These are phyloP conservation scores for Drosophila robusta DNA, from an alignment of 2,888 invertebrate genomes.

Conservation along the genomic window DNA sequence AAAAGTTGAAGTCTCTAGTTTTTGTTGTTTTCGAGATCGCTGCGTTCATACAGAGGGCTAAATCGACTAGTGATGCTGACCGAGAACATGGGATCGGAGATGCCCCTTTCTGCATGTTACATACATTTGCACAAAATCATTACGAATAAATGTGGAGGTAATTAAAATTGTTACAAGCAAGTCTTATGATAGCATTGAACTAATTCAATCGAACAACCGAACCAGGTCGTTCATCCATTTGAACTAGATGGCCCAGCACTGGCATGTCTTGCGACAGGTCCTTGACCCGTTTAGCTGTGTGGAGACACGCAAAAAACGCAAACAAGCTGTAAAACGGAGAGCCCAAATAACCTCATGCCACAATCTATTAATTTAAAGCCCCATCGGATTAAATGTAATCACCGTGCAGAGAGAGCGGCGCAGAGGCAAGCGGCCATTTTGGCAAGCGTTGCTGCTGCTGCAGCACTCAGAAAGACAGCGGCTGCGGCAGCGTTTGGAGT, in stretches of 20 bases:
- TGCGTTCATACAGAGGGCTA: too few species aligned
- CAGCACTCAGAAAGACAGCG: constrained; percentile 24
- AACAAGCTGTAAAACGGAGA: constrained; percentile 24
- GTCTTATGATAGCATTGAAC: neutral
- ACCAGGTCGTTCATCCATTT: constrained; percentile 7
- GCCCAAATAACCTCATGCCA: constrained; percentile 32
- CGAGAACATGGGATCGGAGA: too few species aligned
- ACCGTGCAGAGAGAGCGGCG: constrained; percentile 43
- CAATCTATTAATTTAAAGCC: constrained; percentile 50
- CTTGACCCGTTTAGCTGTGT: constrained; percentile 50
- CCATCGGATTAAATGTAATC: constrained; percentile 63
- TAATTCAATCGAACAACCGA: neutral
- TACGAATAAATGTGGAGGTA: neutral
- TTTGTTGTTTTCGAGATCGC: too few species aligned
- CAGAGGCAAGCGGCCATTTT: constrained; percentile 82
- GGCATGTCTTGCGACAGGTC: constrained; percentile 38
- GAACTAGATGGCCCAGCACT: constrained; percentile 24
- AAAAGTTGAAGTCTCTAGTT: too few species aligned
- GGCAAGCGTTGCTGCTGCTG: constrained; percentile 62
- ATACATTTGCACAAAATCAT: too few species aligned
- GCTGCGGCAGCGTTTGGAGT: constrained; percentile 37
- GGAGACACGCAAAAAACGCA: constrained; percentile 15
- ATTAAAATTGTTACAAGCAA: neutral
- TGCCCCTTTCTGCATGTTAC: too few species aligned
- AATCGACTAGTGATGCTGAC: too few species aligned